Evolutionary conservation across 2,113 vertebrate genomes (phyloP).

Genomic region (Vanacampus margaritifer): DNA sequence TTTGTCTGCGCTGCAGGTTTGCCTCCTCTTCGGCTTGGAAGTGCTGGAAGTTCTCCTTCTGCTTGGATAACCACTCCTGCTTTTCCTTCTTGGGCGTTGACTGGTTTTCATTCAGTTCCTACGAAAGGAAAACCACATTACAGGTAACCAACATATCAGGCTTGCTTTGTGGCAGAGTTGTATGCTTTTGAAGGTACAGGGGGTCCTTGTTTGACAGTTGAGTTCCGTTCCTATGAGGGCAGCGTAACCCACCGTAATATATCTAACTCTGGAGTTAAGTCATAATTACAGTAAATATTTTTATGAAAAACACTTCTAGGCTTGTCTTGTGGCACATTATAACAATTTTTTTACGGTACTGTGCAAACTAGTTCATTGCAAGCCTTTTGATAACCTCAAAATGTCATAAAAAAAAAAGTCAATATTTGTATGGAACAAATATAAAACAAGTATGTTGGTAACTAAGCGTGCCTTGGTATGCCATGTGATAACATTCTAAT

Average conservation of each 20-base stretch:
- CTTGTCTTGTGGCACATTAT: not conserved
- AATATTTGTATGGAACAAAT: not conserved
- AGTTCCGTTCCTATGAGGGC: not conserved
- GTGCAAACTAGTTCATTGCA: not conserved
- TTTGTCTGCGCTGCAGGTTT: conserved; percentile 89
- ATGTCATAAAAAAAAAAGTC: not conserved
- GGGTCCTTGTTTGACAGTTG: not conserved
- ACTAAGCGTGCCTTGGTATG: not conserved
- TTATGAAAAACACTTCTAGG: not conserved
- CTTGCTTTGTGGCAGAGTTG: not conserved
- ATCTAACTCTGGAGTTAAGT: not conserved
- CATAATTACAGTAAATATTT: not conserved
- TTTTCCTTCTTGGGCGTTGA: conserved; percentile 99
- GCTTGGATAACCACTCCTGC: conserved; percentile 97
- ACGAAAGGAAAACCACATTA: conserved; percentile 19
- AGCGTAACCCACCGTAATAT: not conserved
- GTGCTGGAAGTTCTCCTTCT: conserved; percentile 98
- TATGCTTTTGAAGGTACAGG: not conserved
- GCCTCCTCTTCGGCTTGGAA: conserved; percentile 98
- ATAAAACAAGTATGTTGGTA: not conserved
- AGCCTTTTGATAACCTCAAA: not conserved
- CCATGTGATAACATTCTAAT: not conserved
- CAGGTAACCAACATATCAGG: not conserved
- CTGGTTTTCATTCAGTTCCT: conserved; percentile 98
- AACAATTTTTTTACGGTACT: not conserved